Evolutionary conservation across 1,140 invertebrate species (phyloP).

Genomic region (Drosophila fuyamai): DNA sequence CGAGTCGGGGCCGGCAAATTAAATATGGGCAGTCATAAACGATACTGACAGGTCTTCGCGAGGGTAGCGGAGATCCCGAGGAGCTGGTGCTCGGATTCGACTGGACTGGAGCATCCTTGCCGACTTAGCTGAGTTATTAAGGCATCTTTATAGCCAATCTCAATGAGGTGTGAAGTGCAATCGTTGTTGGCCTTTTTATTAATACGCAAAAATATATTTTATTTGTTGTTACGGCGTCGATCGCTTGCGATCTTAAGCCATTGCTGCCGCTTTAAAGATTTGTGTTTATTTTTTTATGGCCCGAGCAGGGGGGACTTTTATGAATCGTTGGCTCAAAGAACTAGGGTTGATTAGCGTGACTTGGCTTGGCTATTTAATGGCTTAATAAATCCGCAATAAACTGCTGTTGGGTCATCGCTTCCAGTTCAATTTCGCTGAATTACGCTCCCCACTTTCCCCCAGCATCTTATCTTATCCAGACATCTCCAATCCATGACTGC

Average conservation of each 20-base stretch:
- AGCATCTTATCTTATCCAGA: slow-evolving; percentile 17
- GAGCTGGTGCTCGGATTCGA: neutral
- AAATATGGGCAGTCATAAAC: slow-evolving; percentile 83
- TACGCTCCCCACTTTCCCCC: slow-evolving; percentile 1
- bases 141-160: slow-evolving; percentile 84
- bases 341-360: slow-evolving; percentile 28
- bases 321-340: slow-evolving; percentile 9
- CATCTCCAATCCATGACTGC: slow-evolving; percentile 14
- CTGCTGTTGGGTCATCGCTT: neutral
- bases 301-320: slow-evolving; percentile 15
- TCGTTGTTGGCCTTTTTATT: slow-evolving; percentile 79
- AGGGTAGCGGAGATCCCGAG: neutral
- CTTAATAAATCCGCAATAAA: slow-evolving; percentile 29
- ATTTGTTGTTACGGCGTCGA: slow-evolving; percentile 61
- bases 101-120: slow-evolving; percentile 23
- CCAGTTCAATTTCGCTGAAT: slow-evolving; percentile 10
- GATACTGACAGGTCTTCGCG: slow-evolving; percentile 68
- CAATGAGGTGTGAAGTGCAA: slow-evolving; percentile 84
- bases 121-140: slow-evolving; percentile 82
- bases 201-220: slow-evolving; percentile 78
- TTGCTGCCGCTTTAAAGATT: slow-evolving; percentile 24
- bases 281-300: slow-evolving; percentile 47
- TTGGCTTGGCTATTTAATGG: slow-evolving; percentile 23
- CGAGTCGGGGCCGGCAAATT: slow-evolving; percentile 61
- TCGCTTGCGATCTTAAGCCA: slow-evolving; percentile 26